Percentiles rank a stretch among this genome's conserved stretches.
phyloP scores from a whole-genome alignment of 2,888 invertebrate species.

The Amitus sp. region DNA sequence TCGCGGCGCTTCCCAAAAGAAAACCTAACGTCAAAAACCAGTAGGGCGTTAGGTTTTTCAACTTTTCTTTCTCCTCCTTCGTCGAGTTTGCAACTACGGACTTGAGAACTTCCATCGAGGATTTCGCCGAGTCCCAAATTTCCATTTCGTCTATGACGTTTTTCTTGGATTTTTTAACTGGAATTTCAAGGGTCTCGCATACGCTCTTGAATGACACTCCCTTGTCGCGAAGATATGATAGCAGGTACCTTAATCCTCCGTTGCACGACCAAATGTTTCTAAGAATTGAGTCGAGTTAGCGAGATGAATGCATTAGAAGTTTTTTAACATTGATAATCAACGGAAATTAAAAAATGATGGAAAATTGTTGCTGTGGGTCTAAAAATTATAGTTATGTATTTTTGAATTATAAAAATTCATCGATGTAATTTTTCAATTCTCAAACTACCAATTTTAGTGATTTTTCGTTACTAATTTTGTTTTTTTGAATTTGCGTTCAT shows the following conservation, averaged over 20 bases:
- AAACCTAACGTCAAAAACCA: conserved; percentile 54
- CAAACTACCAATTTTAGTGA: too few relatives aligned
- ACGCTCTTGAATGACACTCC: conserved; percentile 39
- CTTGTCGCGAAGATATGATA: conserved; percentile 41
- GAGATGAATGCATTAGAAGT: too few relatives aligned
- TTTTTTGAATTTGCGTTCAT: too few relatives aligned
- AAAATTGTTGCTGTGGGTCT: too few relatives aligned
- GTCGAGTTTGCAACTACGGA: conserved; percentile 15
- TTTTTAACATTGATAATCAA: too few relatives aligned
- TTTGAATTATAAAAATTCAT: too few relatives aligned
- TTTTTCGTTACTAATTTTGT: too few relatives aligned
- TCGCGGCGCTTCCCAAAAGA: conserved; percentile 48
- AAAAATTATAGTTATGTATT: too few relatives aligned
- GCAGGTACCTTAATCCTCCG: conserved; percentile 36
- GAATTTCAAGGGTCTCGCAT: conserved; percentile 29
- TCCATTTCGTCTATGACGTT: conserved; percentile 11
- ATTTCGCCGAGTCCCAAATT: conserved; percentile 14
- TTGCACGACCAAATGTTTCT: conserved; percentile 60
- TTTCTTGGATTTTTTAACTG: conserved; percentile 21
- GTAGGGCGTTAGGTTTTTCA: conserved; percentile 42
- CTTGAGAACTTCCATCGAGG: conserved; percentile 13
- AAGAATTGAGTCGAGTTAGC: conserved; percentile 21
- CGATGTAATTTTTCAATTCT: too few relatives aligned
- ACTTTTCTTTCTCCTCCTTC: conserved; percentile 14
- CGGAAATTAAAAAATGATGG: too few relatives aligned